Base-by-base conservation (phyloP, 2,113 vertebrate genomes). In the Spheniscus mendiculus region DNA sequence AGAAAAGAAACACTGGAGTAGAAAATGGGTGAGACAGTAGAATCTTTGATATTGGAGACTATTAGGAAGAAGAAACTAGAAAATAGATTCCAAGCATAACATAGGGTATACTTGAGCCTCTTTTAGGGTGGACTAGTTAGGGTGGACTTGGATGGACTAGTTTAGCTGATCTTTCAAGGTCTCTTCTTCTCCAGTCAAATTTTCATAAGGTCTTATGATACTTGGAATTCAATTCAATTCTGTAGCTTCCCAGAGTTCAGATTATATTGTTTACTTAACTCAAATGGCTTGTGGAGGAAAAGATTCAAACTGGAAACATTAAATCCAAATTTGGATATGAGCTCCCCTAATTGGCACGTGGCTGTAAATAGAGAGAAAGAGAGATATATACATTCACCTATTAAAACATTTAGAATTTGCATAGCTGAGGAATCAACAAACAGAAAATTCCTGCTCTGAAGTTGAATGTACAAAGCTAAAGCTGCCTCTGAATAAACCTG, bases 311-410 rank as follows among this genome's bases (percentile, higher is more conserved):
- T 67, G 15, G 36, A 90, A 93, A 32, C 34, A 62, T 78, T 26
- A 82, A 78, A 71, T 67, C 21, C 12, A 50, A 45, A 47, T 69
- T 82, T 52, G 47, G 11, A 19, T 78, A 23, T 18, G 21, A 73
- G 29, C 50, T 47, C 56, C 30, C 9, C 12, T 53, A 59, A 49
- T 15, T 44, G 27, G 14, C 53, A 45, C 0, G 0, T 53, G 5
- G 53, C 21, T 62, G 20, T 81, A 92, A 47, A 38, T 6, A 70
- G 8, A 47, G 8, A 27, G 7, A 38, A 3, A 34, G 9, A 42
- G 5, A 74, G 4, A 36, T 5, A 30, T 11, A 52, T 6, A 21
- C 15, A 26, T 45, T 83, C 42, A 61, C 16, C 27, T 83, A 27
- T 63, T 69, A 89, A 59, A 90, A 50, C 11, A 21, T 52, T n/a